A percentile compares a stretch with the other conserved stretches of the same genome.
Conservation (phyloP, 2,113 vertebrate species). For the Jacana jacana region DNA sequence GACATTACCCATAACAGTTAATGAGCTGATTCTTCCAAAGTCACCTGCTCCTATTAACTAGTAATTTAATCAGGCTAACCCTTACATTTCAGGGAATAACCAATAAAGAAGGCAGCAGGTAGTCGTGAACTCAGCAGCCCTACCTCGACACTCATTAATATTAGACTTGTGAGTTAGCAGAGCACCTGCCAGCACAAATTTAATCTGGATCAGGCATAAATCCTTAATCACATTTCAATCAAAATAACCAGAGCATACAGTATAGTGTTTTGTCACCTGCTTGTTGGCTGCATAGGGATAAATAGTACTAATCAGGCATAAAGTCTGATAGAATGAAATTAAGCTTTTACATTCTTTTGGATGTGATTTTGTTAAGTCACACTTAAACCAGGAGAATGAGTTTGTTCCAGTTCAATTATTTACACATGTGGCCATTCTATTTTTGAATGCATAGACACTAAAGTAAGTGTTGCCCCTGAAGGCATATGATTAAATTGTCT, state of each 20-base stretch:
- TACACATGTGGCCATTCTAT: fast-evolving
- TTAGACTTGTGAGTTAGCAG: neutral
- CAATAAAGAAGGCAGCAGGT: neutral
- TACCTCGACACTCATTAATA: neutral
- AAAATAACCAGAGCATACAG: neutral
- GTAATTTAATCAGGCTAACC: neutral
- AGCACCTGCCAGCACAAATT: neutral
- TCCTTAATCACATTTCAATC: neutral
- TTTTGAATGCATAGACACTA: neutral
- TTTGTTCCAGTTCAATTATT: neutral
- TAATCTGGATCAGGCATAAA: neutral
- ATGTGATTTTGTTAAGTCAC: neutral
- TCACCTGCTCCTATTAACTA: conserved; percentile 9
- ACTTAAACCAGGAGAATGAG: neutral
- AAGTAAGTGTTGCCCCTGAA: neutral
- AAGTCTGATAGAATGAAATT: neutral
- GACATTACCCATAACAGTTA: conserved; percentile 10
- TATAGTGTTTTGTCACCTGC: neutral
- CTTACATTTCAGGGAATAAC: neutral
- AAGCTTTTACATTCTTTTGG: neutral
- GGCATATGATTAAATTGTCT: neutral
- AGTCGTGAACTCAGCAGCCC: neutral
- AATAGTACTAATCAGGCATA: neutral
- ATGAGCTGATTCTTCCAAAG: conserved; percentile 30
- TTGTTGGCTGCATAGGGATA: neutral